Evolutionary conservation across 1,140 invertebrate species (phyloP).

Genomic region (Trichoplusia ni): DNA sequence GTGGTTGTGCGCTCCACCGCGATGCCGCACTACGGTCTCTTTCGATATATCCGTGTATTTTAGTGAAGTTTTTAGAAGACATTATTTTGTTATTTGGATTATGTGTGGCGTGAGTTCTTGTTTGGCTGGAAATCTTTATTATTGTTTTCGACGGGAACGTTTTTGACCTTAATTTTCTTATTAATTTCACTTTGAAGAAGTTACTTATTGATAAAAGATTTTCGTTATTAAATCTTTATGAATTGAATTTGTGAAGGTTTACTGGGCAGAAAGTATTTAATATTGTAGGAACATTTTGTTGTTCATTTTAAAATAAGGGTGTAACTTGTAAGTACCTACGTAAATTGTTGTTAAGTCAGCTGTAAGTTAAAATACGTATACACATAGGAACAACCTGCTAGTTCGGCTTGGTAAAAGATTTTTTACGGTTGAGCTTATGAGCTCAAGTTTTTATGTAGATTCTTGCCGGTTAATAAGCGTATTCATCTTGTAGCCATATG

Average conservation of each 20-base stretch:
- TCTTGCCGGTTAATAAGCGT: neutral
- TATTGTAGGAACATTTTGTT: neutral
- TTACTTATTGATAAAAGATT: slow-evolving; percentile 24
- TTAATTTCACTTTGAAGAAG: slow-evolving; percentile 29
- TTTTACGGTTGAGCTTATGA: slow-evolving; percentile 8
- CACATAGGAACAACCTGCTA: neutral
- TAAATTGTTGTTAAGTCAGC: neutral
- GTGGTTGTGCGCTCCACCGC: slow-evolving; percentile 52
- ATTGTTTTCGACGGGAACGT: slow-evolving; percentile 3
- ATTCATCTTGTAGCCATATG: slow-evolving; percentile 26
- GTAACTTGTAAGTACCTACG: slow-evolving; percentile 6
- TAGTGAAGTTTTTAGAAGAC: slow-evolving; percentile 52
- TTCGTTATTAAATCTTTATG: slow-evolving; percentile 4
- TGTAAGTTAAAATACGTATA: neutral
- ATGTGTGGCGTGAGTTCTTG: slow-evolving; percentile 44
- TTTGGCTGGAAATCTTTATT: slow-evolving; percentile 50
- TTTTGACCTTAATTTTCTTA: slow-evolving; percentile 11
- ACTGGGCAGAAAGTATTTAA: slow-evolving; percentile 15
- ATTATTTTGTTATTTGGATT: slow-evolving; percentile 32
- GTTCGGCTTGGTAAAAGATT: neutral
- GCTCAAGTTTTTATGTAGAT: slow-evolving; percentile 7
- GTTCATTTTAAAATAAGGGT: neutral
- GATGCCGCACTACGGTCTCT: slow-evolving; percentile 39
- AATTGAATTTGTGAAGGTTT: slow-evolving; percentile 2
- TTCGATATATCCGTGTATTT: slow-evolving; percentile 24